These are phyloP conservation scores for Synanthedon myopaeformis DNA, from an alignment of 2,888 invertebrate species.

Conservation along the genomic window DNA sequence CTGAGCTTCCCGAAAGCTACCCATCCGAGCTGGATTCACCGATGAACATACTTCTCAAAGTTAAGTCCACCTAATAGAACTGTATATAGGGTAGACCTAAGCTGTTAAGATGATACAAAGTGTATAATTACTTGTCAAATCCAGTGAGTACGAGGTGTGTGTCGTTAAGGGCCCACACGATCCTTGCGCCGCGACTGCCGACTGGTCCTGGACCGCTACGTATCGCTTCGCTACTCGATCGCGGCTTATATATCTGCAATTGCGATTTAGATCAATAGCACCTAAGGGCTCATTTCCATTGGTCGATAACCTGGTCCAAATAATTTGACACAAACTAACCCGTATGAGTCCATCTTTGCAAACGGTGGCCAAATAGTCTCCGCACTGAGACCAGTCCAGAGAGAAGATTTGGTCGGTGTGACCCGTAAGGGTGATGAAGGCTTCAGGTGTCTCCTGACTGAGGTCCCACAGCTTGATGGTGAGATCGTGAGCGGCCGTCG, in stretches of 20 bases:
- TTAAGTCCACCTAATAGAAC: too few species aligned
- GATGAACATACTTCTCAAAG: too few species aligned
- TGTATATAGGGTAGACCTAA: too few species aligned
- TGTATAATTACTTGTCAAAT: conserved; percentile 81
- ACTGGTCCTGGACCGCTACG: conserved; percentile 85
- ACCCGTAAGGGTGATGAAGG: conserved; percentile 72
- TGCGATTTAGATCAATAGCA: too few species aligned
- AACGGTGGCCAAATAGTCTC: conserved; percentile 85
- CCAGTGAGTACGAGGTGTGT: conserved; percentile 89
- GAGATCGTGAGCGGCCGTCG: conserved; percentile 92
- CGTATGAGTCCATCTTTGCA: conserved; percentile 88
- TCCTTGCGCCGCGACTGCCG: conserved; percentile 90
- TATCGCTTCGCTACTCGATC: conserved; percentile 73
- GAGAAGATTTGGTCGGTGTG: conserved; percentile 93
- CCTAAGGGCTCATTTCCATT: background rate
- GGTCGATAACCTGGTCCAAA: too few species aligned
- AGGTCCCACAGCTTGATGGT: conserved; percentile 91
- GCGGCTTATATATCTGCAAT: conserved; percentile 80
- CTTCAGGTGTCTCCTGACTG: conserved; percentile 33
- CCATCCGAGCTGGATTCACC: too few species aligned
- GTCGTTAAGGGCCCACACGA: conserved; percentile 91
- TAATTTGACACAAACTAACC: conserved; percentile 28
- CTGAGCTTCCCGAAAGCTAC: too few species aligned
- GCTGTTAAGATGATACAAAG: too few species aligned
- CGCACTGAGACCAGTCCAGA: conserved; percentile 94